Conservation (phyloP, 2,113 vertebrate genomes). For the Choloepus hoffmanni region DNA sequence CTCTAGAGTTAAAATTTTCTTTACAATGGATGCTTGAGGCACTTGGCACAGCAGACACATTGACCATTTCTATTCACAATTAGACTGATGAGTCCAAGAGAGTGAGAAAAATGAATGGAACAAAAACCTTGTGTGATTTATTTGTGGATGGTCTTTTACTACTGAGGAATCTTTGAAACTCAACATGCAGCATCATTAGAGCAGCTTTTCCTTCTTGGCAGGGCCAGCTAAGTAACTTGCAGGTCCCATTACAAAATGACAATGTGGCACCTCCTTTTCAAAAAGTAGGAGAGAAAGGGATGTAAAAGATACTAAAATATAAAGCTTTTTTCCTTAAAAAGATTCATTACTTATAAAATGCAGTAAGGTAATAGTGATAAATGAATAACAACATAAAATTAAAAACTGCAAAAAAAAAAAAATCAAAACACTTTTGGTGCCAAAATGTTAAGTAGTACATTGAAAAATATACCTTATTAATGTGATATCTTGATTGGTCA, state of each 20-base stretch:
- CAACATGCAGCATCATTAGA: neutral
- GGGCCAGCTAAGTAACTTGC: neutral
- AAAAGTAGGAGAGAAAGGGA: neutral
- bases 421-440: neutral
- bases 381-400: neutral
- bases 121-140: neutral
- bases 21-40: neutral
- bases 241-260: neutral
- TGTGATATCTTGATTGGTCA: too few species aligned
- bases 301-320: neutral
- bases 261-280: neutral
- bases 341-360: neutral
- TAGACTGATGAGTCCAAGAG: neutral
- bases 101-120: neutral
- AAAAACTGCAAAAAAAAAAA: neutral
- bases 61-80: neutral
- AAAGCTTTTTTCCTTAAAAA: neutral
- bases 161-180: neutral
- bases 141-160: neutral
- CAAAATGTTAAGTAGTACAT: neutral
- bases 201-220: neutral
- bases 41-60: neutral
- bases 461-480: neutral
- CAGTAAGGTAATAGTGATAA: neutral
- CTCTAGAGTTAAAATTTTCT: neutral